Evolutionary conservation across 2,797 vertebrate species (phyloP), one percentile per base, ranked within the genome.

Genomic region (Phalloptychus januarius): DNA sequence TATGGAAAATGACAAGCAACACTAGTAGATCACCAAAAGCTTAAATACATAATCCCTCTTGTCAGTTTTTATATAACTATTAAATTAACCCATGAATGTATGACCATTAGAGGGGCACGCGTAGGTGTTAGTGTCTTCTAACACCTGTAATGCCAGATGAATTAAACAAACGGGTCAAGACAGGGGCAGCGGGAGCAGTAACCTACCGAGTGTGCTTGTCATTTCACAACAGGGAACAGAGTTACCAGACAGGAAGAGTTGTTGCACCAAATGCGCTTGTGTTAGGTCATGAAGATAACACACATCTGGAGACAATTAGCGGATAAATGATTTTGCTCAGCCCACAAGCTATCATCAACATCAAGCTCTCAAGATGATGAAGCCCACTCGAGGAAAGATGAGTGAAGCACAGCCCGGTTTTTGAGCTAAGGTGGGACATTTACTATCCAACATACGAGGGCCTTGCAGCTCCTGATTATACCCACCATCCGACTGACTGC

Each of bases 1-100:
- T 42, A 71, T 77, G 85, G 79, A 90, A 89, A 89, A 93, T 88
- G 91, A 93, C 90, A 92, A 92, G 92, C 92, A 85, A 83, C 79
- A 85, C 88, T 83, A 82, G 87, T 83, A 88, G 82, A 89, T 75
- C 33, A 76, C 82, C 79, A 52, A 50, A 61, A 48, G 63, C 77
- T 77, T 79, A 81, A 82, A 76, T 79, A 76, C 75, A 33, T 74
- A 50, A 65, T 77, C 83, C 74, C 79, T 80, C 76, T 76, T 50
- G 75, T 85, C 84, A 52, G 25, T 79, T 82, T 71, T 76, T 74
- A 82, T 85, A 50, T 69, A 77, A 40, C 69, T 63, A 54, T 80
- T 80, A 83, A 85, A 79, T 70, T 70, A 44, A 42, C 12, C 40
- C 12, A n/a, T 85, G 45, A 76, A 82, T 63, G 38, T 88, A 73